These are phyloP conservation scores for Irena cyanogastra DNA, from an alignment of 2,113 vertebrate species.

Conservation along the genomic window DNA sequence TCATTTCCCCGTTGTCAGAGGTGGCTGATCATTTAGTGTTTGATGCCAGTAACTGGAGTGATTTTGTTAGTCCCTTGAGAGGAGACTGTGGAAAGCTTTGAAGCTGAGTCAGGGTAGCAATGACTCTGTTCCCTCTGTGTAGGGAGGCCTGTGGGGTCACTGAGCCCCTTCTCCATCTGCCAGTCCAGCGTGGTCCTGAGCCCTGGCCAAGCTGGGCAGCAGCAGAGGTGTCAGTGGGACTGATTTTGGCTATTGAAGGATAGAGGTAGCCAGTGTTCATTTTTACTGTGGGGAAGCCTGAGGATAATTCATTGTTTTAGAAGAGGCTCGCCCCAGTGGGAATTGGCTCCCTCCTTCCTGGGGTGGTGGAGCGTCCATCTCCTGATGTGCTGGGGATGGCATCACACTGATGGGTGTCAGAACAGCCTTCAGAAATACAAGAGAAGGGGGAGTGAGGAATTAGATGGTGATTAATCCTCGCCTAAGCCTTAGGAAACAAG, in stretches of 20 bases:
- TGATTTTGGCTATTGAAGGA: not conserved
- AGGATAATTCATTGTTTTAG: not conserved
- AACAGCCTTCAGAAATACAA: fast-evolving
- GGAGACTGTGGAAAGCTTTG: not conserved
- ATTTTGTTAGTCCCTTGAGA: not conserved
- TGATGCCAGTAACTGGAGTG: not conserved
- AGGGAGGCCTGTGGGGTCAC: not conserved
- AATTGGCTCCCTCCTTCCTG: not conserved
- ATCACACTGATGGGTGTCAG: fast-evolving
- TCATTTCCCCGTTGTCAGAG: not conserved
- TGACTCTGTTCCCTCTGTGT: not conserved
- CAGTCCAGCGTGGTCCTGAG: not conserved
- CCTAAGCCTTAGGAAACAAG: not conserved
- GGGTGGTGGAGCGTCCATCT: not conserved
- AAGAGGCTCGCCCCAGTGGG: not conserved
- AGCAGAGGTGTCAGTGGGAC: not conserved
- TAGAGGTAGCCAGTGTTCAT: not conserved
- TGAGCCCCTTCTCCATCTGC: not conserved
- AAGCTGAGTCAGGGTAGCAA: not conserved
- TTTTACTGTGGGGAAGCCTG: not conserved
- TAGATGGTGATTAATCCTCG: fast-evolving
- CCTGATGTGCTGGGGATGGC: not conserved
- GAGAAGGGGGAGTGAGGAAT: not conserved
- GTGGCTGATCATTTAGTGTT: not conserved
- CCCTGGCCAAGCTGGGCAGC: not conserved